These are phyloP conservation scores for Trissolcus brochymenae DNA, from an alignment of 2,888 invertebrate species.

Conservation along the genomic window DNA sequence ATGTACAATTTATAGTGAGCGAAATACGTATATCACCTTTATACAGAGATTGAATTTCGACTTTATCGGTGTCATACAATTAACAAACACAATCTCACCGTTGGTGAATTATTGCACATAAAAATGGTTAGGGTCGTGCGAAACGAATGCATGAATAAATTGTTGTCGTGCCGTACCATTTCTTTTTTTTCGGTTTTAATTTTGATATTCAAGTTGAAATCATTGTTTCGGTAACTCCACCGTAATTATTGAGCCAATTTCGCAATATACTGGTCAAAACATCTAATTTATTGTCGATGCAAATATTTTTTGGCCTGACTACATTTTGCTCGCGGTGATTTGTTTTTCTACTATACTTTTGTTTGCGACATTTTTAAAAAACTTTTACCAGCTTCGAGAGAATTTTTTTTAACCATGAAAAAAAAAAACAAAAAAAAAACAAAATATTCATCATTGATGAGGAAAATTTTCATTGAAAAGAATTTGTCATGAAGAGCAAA, in stretches of 20 bases:
- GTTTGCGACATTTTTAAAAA: too few species aligned
- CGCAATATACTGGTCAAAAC: not conserved
- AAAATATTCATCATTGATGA: too few species aligned
- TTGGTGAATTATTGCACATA: conserved; percentile 34
- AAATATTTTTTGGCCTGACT: not conserved
- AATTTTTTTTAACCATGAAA: too few species aligned
- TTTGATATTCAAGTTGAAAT: conserved; percentile 10
- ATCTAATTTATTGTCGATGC: conserved; percentile 2
- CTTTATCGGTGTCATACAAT: conserved; percentile 43
- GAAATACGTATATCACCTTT: conserved; percentile 41
- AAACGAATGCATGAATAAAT: conserved; percentile 26
- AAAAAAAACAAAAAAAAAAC: too few species aligned
- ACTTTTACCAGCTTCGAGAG: too few species aligned
- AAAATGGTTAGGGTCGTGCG: conserved; percentile 22
- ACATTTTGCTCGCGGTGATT: too few species aligned
- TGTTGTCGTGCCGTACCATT: not conserved
- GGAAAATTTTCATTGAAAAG: too few species aligned
- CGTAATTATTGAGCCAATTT: conserved; percentile 1
- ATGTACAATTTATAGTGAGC: conserved; percentile 39
- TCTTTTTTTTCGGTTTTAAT: conserved; percentile 6
- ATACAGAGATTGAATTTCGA: conserved; percentile 37
- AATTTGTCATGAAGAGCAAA: too few species aligned
- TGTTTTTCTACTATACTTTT: too few species aligned
- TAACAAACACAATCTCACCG: conserved; percentile 33
- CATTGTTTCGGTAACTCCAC: not conserved